Evolutionary conservation across 2,113 vertebrate genomes (phyloP), one percentile per base, ranked within the genome.

Genomic region (Odocoileus virginianus): DNA sequence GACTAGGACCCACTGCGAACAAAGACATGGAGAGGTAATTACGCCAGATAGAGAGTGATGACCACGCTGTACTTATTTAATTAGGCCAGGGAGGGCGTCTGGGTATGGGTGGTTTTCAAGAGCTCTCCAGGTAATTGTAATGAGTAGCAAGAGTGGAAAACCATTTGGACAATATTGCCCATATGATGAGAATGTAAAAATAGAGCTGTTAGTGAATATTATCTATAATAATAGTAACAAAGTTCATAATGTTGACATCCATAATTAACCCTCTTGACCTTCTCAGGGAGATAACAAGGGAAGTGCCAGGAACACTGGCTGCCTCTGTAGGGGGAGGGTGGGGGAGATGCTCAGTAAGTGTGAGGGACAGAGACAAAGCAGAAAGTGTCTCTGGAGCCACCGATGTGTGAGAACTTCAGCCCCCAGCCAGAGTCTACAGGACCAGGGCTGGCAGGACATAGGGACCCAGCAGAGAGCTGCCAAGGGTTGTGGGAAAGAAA

Each of bases 91-190:
- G n/a, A 94, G 45, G 36, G 19, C n/a, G 28, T 85, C 89, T 64
- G 71, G 67, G 14, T 71, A 54, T 79, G 67, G 96, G 79, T 89
- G 52, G 87, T 36, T 97, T 94, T 97, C 55, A 30, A 98, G 94
- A 93, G 94, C 97, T 91, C 97, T 98, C 79, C 45, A 96, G 88
- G 92, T 95, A 96, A 98, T 95, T 96, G 87, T 84, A 94, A 89
- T 23, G 50, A 13, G 6, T 19, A 82, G 23, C 43, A 43, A 98
- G 87, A 96, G 78, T 60, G 79, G 97, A 79, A 91, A 95, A 60
- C 82, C 94, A 94, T 92, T 36, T 96, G 95, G 64, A 88, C 76
- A n/a, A 50, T 74, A 78, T 87, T 33, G 54, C 85, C 13, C 14
- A 33, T 61, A 84, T 33, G 57, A 74, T 50, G 78, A 78, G 60